Conservation (phyloP, 1,140 invertebrate species). For the Semibalanus balanoides region DNA sequence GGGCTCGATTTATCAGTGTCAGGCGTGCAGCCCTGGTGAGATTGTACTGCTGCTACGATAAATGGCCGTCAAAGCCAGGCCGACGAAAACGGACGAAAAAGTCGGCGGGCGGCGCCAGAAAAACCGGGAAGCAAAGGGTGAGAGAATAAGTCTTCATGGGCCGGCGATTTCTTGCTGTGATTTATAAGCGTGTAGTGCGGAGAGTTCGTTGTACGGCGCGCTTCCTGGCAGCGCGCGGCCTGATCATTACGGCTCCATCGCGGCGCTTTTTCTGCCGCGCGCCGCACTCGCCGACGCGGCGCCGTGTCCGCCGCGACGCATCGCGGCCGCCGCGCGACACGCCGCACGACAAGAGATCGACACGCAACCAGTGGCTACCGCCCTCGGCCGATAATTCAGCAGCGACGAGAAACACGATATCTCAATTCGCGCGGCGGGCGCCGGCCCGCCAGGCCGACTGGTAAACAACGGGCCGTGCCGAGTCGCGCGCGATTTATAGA, state of each 20-base stretch:
- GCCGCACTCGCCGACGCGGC: too few relatives aligned
- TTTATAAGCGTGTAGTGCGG: not conserved
- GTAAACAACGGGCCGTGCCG: not conserved
- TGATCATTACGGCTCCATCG: not conserved
- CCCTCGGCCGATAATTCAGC: not conserved
- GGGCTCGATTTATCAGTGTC: not conserved
- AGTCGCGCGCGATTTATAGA: not conserved
- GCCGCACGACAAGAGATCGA: not conserved
- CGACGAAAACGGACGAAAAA: conserved; percentile 1
- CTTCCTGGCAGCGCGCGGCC: not conserved
- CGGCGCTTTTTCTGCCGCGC: not conserved
- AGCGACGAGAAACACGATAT: not conserved
- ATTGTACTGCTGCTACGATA: not conserved
- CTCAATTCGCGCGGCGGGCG: not conserved
- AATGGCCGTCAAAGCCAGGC: not conserved
- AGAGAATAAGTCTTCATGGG: conserved; percentile 2
- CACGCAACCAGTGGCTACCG: not conserved
- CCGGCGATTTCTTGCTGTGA: not conserved
- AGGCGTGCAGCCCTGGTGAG: not conserved
- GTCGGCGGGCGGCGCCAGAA: not conserved
- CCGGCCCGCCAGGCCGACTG: too few relatives aligned
- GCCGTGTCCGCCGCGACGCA: not conserved
- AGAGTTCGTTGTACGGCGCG: not conserved
- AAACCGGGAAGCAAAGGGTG: not conserved
- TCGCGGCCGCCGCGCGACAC: not conserved